phyloP scores from a whole-genome alignment of 2,888 invertebrate species.

The Caenorhabditis sp. region DNA sequence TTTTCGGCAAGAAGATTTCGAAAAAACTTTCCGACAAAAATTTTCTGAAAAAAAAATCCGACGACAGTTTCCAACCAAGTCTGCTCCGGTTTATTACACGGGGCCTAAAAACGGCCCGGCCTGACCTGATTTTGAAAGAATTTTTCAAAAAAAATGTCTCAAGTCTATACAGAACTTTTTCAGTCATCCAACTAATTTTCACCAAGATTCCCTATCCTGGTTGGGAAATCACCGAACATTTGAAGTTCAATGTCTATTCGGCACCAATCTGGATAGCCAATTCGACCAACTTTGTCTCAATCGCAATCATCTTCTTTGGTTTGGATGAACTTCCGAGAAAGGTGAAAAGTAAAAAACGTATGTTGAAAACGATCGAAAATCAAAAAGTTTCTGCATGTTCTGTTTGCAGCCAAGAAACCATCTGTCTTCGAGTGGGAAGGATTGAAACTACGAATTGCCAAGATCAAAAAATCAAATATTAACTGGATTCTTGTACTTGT shows the following conservation, averaged over 20 bases:
- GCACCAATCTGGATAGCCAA: slow-evolving; percentile 55
- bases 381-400: not conserved
- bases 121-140: no score
- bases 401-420: slow-evolving; percentile 32
- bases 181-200: slow-evolving; percentile 53
- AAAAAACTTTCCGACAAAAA: no score
- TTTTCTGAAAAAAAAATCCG: no score
- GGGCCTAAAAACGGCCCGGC: no score
- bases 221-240: slow-evolving; percentile 31
- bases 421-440: slow-evolving; percentile 36
- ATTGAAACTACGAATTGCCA: slow-evolving; percentile 28
- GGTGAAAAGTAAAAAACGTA: slow-evolving; percentile 28
- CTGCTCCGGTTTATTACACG: no score
- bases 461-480: slow-evolving; percentile 33
- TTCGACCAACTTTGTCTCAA: slow-evolving; percentile 54
- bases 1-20: no score
- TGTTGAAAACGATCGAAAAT: not conserved
- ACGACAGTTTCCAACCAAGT: no score
- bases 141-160: no score
- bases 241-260: slow-evolving; percentile 56
- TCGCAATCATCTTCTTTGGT: slow-evolving; percentile 39
- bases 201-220: slow-evolving; percentile 55
- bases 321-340: slow-evolving; percentile 38
- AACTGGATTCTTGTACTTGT: slow-evolving; percentile 35
- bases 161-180: slow-evolving; percentile 9